Base-by-base conservation (phyloP, 2,797 vertebrate genomes). In the Psittacula derbiana region DNA sequence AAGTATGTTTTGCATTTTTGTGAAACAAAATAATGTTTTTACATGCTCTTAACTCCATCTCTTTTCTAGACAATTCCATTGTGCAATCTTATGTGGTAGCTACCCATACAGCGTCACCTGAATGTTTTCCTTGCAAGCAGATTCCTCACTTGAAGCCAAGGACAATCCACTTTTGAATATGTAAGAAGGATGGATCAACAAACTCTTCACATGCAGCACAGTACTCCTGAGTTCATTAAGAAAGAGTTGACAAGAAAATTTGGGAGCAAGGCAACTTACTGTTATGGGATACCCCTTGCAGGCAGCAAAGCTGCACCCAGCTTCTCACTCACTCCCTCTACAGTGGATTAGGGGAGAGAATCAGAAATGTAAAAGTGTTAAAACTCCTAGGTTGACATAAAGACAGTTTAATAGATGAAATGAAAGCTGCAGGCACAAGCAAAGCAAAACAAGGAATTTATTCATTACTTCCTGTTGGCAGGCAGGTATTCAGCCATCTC, bases 251-350 rank as follows among this genome's bases (percentile, higher is more conserved):
- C 16, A 40, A 67, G 28, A 76, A 64, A 58, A 75, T 24, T 64
- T 61, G 46, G 33, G 23, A 91, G 38, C n/a, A 74, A 70, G 27
- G 33, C 23, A 79, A 46, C 12, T 46, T 40, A 43, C 15, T 43
- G 33, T 46, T 14, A n/a, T 12, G 23, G 18, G 49, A 71, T 80
- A 69, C 19, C 4, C 16, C n/a, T 44, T 4, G 31, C 16, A 23
- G 41, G 41, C 36, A 87, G 41, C 10, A 19, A 78, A 72, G 33
- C 8, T 25, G 46, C 40, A 41, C 7, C 3, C 17, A 58, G 28
- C 8, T 4, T 3, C 30, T 64, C 6, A 0, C 19, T 30, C 62
- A 18, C 20, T 40, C 12, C 10, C 17, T 21, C 10, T 4, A 8
- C 4, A 4, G 13, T 27, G 10, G 13, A 21, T 52, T 27, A 25